Base-by-base conservation (phyloP, 64 coral and sea anemone genomes). In the Cladopsammia gracilis region DNA sequence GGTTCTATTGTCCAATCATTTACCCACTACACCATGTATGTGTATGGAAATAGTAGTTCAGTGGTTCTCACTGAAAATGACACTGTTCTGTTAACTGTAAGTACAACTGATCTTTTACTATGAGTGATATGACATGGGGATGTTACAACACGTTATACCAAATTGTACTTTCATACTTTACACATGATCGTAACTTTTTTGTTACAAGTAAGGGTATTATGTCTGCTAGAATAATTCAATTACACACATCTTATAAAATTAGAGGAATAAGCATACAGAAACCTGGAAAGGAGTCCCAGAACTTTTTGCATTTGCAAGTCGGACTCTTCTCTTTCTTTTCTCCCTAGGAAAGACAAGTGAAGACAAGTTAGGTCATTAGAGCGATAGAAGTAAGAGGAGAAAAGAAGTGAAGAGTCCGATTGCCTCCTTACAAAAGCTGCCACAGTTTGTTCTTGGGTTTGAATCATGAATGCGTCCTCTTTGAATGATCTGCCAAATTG, bases 371-470 rank as follows among this genome's bases (percentile, higher is more conserved):
- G 49, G 80, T 67, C 48, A 9, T 48, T 3, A 84, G 62, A 84
- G 16, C 47, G 61, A 82, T 43, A 64, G 79, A 49, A 16, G 44
- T 34, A 67, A 67, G 58, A 84, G 80, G 80, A 84, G 80, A 84
- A 84, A 84, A 84, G 80, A 84, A 48, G 61, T 67, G 80, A 84
- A 84, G 80, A 84, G 80, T 84, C 80, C 80, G 80, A 84, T 62
- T 50, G 61, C 80, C 80, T 68, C 80, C 20, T 84, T 84, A 84
- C 62, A 84, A 67, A 61, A 67, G 80, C 60, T 84, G 80, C 80
- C 80, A 84, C 80, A 84, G 60, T 65, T 48, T 47, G 79, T n/a
- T 64, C 42, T 83, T 81, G 78, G 12, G 25, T 81, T 81, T 64
- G 59, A 83, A 48, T 60, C 79, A 48, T 44, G 47, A 13, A 83